These are phyloP conservation scores for Papilio xuthus DNA, from an alignment of 1,140 invertebrate genomes.

Conservation along the genomic window DNA sequence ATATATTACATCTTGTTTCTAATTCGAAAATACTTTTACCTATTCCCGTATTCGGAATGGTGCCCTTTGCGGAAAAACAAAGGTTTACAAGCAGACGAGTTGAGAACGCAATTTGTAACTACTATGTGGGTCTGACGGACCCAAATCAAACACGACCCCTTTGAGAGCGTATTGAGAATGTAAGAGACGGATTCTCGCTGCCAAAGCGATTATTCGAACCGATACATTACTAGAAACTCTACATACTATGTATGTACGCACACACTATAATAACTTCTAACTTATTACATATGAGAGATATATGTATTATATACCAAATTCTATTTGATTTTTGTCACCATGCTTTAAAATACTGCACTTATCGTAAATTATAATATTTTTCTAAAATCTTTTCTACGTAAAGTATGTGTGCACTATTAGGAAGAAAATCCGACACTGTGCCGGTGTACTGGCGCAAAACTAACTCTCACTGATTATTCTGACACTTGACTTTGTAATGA, in stretches of 20 bases:
- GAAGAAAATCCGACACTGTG: too few species aligned
- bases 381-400: too few species aligned
- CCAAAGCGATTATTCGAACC: conserved; percentile 34
- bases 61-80: conserved; percentile 39
- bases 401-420: too few species aligned
- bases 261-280: neutral
- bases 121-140: conserved; percentile 46
- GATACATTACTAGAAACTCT: conserved; percentile 25
- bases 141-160: conserved; percentile 65
- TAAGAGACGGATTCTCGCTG: conserved; percentile 33
- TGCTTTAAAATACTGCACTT: too few species aligned
- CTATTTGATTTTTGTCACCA: too few species aligned
- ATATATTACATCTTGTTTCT: neutral
- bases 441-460: too few species aligned
- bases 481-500: too few species aligned
- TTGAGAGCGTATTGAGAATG: conserved; percentile 53
- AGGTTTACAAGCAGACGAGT: conserved; percentile 53
- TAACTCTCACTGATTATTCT: too few species aligned
- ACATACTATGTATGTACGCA: neutral
- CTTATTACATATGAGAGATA: neutral
- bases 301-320: too few species aligned
- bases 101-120: conserved; percentile 57
- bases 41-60: conserved; percentile 9
- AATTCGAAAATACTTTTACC: conserved; percentile 5
- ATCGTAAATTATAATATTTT: too few species aligned